phyloP scores from a whole-genome alignment of 2,888 invertebrate genomes.

The Acanthacorydalis orientalis region DNA sequence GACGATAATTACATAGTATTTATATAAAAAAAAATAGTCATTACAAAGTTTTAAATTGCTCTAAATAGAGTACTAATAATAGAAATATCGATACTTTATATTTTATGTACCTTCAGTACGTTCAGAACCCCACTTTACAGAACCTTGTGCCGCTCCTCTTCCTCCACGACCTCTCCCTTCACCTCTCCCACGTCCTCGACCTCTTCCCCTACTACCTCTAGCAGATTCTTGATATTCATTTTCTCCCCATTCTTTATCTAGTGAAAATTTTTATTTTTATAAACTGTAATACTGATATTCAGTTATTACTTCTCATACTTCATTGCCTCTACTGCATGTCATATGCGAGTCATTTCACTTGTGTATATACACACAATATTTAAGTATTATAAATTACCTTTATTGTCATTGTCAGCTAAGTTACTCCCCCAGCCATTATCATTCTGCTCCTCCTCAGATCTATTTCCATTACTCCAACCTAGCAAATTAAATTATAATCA shows the following conservation, averaged over 20 bases:
- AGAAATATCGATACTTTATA: neutral
- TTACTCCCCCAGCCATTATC: conserved; percentile 11
- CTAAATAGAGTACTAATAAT: neutral
- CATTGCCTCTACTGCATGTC: too few species aligned
- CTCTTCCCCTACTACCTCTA: conserved; percentile 20
- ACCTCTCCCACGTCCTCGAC: conserved; percentile 21
- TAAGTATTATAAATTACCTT: too few species aligned
- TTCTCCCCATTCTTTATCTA: neutral
- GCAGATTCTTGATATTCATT: conserved; percentile 9
- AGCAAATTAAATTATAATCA: too few species aligned
- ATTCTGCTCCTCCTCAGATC: neutral
- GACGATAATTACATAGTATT: too few species aligned
- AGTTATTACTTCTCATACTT: too few species aligned
- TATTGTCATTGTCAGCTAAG: conserved; percentile 7
- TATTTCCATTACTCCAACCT: too few species aligned
- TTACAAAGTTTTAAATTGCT: too few species aligned
- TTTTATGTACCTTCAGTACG: conserved; percentile 7
- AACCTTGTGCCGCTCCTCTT: conserved; percentile 19
- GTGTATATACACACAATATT: conserved; percentile 7
- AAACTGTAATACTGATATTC: too few species aligned
- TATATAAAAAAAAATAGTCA: too few species aligned
- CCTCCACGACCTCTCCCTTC: conserved; percentile 25
- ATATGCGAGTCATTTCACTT: too few species aligned
- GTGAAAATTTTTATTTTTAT: neutral
- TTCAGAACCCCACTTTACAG: conserved; percentile 13